Conservation (phyloP, 2,888 invertebrate genomes). For the Agriopis aurantiaria region DNA sequence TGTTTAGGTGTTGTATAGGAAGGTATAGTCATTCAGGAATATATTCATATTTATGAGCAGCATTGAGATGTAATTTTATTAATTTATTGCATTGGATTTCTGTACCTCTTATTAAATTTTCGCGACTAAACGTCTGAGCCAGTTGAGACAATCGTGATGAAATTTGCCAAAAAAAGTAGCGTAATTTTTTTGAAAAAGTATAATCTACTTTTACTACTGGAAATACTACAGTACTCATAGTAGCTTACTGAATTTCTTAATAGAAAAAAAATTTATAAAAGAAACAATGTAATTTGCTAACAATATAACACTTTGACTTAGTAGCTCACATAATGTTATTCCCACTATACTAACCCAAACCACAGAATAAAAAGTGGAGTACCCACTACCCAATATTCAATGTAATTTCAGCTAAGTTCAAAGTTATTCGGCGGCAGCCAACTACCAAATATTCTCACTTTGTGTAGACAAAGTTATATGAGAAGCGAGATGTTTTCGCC, state of each 20-base stretch:
- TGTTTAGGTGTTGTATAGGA: too few species aligned
- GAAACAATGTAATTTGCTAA: too few species aligned
- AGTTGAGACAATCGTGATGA: neutral
- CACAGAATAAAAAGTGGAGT: slow-evolving; percentile 1
- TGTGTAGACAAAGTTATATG: slow-evolving; percentile 34
- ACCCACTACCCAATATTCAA: slow-evolving; percentile 28
- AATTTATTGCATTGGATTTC: too few species aligned
- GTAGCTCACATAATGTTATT: neutral
- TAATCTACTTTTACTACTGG: too few species aligned
- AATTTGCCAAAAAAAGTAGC: neutral
- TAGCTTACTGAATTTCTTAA: too few species aligned
- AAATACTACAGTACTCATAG: too few species aligned
- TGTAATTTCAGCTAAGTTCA: slow-evolving; percentile 29
- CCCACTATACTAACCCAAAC: neutral
- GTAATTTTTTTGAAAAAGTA: too few species aligned
- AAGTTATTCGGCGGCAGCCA: slow-evolving; percentile 33
- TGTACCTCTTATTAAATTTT: too few species aligned
- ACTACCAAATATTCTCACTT: slow-evolving; percentile 32
- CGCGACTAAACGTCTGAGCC: neutral
- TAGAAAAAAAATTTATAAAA: too few species aligned
- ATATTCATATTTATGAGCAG: too few species aligned
- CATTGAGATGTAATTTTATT: too few species aligned
- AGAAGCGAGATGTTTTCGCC: slow-evolving; percentile 31
- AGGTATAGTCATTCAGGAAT: too few species aligned
- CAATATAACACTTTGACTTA: neutral